These are phyloP conservation scores for Octodon degus DNA, from an alignment of 2,113 vertebrate genomes.

Conservation along the genomic window DNA sequence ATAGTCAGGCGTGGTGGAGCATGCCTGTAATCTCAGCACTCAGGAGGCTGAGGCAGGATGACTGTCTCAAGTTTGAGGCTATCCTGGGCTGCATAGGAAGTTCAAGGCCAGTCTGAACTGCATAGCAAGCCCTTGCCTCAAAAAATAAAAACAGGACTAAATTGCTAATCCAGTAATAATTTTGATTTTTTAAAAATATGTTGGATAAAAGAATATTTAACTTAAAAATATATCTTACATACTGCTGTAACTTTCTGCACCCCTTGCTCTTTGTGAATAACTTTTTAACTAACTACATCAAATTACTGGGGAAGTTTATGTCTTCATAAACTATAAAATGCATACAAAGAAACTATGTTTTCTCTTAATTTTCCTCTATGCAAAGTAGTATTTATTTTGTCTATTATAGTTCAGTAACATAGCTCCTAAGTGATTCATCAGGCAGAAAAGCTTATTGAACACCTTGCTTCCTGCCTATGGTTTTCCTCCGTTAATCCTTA, in stretches of 20 bases:
- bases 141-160: background rate
- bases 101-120: background rate
- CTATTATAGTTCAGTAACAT: background rate
- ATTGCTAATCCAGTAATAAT: background rate
- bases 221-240: background rate
- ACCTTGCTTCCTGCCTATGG: background rate
- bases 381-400: slow-evolving; percentile 24
- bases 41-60: background rate
- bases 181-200: background rate
- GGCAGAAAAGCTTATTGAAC: slow-evolving; percentile 1
- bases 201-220: slow-evolving; percentile 35
- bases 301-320: background rate
- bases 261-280: slow-evolving; percentile 41
- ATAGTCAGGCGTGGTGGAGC: background rate
- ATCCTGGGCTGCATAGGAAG: background rate
- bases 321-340: slow-evolving; percentile 37
- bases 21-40: background rate
- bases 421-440: background rate
- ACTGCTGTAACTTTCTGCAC: background rate
- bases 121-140: background rate
- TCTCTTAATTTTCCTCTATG: slow-evolving; percentile 4
- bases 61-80: background rate
- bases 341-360: background rate
- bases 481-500: slow-evolving; percentile 25
- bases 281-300: slow-evolving; percentile 27